A percentile compares a stretch with the other conserved stretches of the same genome.
Conservation (phyloP, 2,113 vertebrate species). For the Orcinus orca region DNA sequence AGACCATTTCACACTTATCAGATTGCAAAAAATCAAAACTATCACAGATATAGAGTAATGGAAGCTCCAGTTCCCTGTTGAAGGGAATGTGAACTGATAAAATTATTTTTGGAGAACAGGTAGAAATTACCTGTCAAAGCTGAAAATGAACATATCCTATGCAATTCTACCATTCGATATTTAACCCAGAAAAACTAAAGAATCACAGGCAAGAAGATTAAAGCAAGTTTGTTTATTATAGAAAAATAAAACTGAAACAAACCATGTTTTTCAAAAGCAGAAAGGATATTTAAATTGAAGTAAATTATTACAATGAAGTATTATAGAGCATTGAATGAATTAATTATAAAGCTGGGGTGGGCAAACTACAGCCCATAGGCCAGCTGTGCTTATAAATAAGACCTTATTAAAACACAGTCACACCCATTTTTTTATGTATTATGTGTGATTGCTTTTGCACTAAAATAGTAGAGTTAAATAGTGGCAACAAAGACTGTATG, state of each 20-base stretch:
- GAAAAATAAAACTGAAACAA: background rate
- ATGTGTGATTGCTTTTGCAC: background rate
- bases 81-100: background rate
- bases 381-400: background rate
- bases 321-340: background rate
- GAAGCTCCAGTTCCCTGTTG: background rate
- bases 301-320: background rate
- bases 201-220: background rate
- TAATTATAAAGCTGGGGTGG: background rate
- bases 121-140: background rate
- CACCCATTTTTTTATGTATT: background rate
- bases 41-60: background rate
- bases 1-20: background rate
- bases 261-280: background rate
- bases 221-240: background rate
- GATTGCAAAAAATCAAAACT: background rate
- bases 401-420: background rate
- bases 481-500: background rate
- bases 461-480: background rate
- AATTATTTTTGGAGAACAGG: background rate
- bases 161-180: background rate
- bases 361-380: background rate
- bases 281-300: background rate
- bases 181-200: background rate
- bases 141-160: background rate